Evolutionary conservation across 2,888 invertebrate species (phyloP).

Genomic region (Neuroscelio doddi): DNA sequence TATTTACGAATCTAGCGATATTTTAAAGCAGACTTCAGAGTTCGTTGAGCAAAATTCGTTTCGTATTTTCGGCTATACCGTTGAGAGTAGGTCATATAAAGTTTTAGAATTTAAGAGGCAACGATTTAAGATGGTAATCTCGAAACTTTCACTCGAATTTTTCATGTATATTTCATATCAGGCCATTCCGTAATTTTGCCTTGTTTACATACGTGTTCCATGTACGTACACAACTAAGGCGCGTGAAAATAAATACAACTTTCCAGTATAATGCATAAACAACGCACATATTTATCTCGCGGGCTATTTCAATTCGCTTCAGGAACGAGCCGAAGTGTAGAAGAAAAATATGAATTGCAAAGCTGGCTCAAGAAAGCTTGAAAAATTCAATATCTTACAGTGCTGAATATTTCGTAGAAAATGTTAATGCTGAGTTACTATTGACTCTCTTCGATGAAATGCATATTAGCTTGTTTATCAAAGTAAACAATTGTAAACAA

Average conservation of each 20-base stretch:
- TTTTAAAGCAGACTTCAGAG: no score
- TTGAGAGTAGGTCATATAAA: background rate
- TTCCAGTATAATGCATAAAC: conserved; percentile 10
- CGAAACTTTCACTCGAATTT: conserved; percentile 6
- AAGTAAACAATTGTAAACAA: no score
- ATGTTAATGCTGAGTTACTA: background rate
- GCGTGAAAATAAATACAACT: conserved; percentile 8
- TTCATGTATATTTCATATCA: conserved; percentile 11
- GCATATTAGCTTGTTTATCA: no score
- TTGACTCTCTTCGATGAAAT: background rate
- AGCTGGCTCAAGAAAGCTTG: background rate
- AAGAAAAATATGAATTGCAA: conserved; percentile 10
- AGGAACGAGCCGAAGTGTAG: background rate
- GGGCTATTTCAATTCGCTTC: conserved; percentile 8
- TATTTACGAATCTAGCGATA: no score
- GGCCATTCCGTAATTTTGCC: background rate
- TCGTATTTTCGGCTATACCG: background rate
- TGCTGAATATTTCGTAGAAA: background rate
- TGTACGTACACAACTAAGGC: background rate
- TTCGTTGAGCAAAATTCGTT: no score
- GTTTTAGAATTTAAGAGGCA: background rate
- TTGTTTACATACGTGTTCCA: background rate
- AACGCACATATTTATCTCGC: conserved; percentile 8
- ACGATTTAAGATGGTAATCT: conserved; percentile 6
- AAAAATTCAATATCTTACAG: background rate